Evolutionary conservation across 2,797 vertebrate genomes (phyloP).

Genomic region (Mareca penelope): DNA sequence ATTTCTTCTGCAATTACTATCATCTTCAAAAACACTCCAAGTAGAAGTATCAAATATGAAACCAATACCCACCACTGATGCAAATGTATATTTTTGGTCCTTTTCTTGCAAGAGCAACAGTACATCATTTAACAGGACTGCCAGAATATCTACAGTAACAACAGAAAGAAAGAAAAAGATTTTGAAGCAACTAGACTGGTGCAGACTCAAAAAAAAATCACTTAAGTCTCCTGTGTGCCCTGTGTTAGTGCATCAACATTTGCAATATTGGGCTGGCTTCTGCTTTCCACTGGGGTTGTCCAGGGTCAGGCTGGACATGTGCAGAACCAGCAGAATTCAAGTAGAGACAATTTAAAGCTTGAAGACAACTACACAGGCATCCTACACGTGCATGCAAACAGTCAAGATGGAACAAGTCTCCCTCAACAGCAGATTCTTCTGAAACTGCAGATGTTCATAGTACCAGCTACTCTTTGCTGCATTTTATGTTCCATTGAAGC

Average conservation of each 20-base stretch:
- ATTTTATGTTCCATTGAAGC: not conserved
- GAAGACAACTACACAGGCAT: not conserved
- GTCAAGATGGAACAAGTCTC: not conserved
- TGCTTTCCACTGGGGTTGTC: not conserved
- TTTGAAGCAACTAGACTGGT: not conserved
- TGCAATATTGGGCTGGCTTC: not conserved
- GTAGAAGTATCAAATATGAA: not conserved
- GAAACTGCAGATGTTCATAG: not conserved
- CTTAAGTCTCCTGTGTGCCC: not conserved
- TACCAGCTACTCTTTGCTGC: not conserved
- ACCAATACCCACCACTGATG: constrained; percentile 87
- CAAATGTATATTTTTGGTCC: constrained; percentile 93
- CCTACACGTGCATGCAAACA: not conserved
- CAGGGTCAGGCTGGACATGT: not conserved
- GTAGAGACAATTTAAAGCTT: not conserved
- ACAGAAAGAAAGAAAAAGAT: not conserved
- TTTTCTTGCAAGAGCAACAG: constrained; percentile 95
- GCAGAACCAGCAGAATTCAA: not conserved
- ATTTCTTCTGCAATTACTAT: not conserved
- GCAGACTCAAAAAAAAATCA: not conserved
- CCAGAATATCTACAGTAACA: constrained; percentile 86
- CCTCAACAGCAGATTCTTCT: constrained; percentile 14
- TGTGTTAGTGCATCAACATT: not conserved
- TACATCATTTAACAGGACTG: constrained; percentile 91
- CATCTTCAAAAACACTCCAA: not conserved